Evolutionary conservation across 53 echinoderm and acorn worm species (phyloP).

Genomic region (Astropecten irregularis): DNA sequence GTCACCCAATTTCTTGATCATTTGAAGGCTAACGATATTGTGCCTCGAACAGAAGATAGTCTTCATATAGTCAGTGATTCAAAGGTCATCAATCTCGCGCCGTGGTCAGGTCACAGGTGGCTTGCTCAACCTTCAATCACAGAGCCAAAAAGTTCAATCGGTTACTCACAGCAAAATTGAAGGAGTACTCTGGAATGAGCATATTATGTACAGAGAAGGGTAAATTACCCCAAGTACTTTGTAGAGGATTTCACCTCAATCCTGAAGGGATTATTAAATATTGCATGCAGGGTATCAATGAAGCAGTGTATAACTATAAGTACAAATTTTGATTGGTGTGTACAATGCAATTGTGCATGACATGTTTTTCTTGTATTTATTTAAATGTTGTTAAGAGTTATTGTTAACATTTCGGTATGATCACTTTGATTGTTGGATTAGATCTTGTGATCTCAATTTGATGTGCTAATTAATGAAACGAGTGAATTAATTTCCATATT

Average conservation of each 20-base stretch:
- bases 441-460: neutral
- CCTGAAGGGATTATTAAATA: neutral
- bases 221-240: conserved; percentile 11
- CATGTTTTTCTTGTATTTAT: neutral
- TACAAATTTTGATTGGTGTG: neutral
- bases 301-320: neutral
- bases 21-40: neutral
- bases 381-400: neutral
- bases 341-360: neutral
- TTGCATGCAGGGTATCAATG: neutral
- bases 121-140: conserved; percentile 20
- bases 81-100: neutral
- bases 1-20: neutral
- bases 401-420: neutral
- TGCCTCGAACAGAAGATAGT: neutral
- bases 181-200: neutral
- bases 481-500: neutral
- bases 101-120: conserved; percentile 5
- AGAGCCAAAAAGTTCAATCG: neutral
- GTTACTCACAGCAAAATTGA: neutral
- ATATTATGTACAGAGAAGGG: neutral
- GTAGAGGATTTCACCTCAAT: conserved; percentile 10
- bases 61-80: neutral
- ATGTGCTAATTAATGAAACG: neutral
- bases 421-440: neutral